These are phyloP conservation scores for Aselliscus stoliczkanus DNA, from an alignment of 2,797 vertebrate genomes.

Conservation along the genomic window DNA sequence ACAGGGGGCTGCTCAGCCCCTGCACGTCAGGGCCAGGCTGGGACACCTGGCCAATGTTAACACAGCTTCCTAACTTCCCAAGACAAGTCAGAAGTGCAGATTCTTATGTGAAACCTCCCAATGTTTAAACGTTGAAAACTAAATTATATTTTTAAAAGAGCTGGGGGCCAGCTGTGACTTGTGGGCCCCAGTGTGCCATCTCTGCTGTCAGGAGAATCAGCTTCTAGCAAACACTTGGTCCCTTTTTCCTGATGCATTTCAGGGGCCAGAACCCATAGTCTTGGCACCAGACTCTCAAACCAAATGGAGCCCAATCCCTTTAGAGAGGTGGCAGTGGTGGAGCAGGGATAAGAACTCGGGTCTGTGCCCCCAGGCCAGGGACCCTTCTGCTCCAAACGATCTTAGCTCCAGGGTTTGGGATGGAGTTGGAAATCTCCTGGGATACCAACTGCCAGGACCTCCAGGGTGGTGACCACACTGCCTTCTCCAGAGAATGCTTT, in stretches of 20 bases:
- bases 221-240: not conserved
- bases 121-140: not conserved
- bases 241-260: not conserved
- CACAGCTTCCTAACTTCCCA: not conserved
- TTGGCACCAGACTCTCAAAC: not conserved
- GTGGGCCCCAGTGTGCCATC: not conserved
- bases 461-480: not conserved
- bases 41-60: accelerated
- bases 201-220: not conserved
- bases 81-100: not conserved
- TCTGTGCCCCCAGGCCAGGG: not conserved
- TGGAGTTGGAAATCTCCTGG: not conserved
- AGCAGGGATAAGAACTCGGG: not conserved
- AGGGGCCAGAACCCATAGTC: not conserved
- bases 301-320: not conserved
- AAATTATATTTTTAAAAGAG: constrained; percentile 8
- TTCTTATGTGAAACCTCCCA: not conserved
- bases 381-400: not conserved
- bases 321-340: not conserved
- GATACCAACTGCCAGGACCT: not conserved
- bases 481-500: not conserved
- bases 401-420: not conserved
- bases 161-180: not conserved
- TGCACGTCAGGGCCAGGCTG: not conserved
- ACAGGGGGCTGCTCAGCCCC: not conserved